Conservation (phyloP, 92 coral and sea anemone species). For the Hydrozoanthus gracilis region DNA sequence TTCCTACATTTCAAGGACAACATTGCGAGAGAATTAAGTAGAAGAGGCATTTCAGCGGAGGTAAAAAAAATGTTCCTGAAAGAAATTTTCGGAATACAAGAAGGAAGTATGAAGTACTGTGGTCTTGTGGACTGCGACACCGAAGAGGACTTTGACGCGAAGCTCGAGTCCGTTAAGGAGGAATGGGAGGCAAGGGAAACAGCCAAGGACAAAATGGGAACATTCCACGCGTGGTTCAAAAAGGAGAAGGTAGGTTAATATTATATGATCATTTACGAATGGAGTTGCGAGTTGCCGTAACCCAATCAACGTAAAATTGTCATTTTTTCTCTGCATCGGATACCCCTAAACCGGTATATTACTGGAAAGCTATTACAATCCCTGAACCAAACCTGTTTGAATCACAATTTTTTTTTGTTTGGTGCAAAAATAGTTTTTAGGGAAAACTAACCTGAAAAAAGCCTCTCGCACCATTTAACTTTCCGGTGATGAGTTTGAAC, state of each 20-base stretch:
- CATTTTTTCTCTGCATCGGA: no score
- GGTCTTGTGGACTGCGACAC: constrained; percentile 62
- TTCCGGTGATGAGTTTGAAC: no score
- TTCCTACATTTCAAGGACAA: constrained; percentile 64
- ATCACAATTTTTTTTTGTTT: no score
- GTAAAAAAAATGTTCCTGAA: constrained; percentile 26
- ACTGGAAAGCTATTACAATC: no score
- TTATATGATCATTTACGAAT: neutral
- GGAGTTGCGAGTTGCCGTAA: neutral
- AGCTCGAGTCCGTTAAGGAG: constrained; percentile 38
- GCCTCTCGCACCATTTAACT: no score
- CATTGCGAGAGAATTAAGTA: constrained; percentile 40
- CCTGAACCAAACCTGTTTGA: no score
- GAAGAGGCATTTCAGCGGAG: constrained; percentile 48
- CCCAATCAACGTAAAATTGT: no score
- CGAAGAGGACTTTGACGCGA: constrained; percentile 55
- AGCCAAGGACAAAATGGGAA: constrained; percentile 31
- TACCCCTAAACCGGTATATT: no score
- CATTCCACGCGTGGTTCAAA: neutral
- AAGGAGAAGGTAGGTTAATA: constrained; percentile 30
- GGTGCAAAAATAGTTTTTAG: no score
- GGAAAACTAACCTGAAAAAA: no score
- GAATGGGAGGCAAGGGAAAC: constrained; percentile 45
- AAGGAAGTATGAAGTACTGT: constrained; percentile 45
- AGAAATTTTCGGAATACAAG: constrained; percentile 65